Base-by-base conservation (phyloP, 2,797 vertebrate species). In the Bucorvus abyssinicus region DNA sequence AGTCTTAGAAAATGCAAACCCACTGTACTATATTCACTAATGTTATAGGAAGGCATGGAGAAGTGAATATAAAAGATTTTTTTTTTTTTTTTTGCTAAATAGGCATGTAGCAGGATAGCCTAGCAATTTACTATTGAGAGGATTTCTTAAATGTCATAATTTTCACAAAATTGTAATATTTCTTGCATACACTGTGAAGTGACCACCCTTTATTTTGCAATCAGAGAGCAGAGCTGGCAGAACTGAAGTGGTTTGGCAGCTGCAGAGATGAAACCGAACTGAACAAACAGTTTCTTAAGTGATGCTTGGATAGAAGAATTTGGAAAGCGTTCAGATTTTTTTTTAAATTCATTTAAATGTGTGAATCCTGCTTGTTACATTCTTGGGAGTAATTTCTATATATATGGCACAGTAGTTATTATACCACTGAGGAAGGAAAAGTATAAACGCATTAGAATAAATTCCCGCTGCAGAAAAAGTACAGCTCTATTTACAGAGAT, bases 271-370 rank as follows among this genome's bases (percentile, higher is more conserved):
- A 98, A 98, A 97, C 97, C 97, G 97, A 98, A 98, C 97, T 97
- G 98, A 98, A 98, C 97, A 98, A 98, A 98, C 97, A 98, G 98
- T 98, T 98, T 98, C 97, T 97, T 98, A 98, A 98, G 97, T 97
- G 98, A 98, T 97, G 97, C 97, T 97, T 98, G 97, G 97, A 98
- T 96, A 96, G 97, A 94, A 98, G 94, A 97, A 97, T 96, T 98
- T 98, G 98, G 98, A 98, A 95, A 97, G 61, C 94, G 94, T 98
- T 98, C 98, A 98, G 97, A 59, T 96, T 98, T 94, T 91, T 97
- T 95, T 67, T 87, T 70, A 40, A 97, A 97, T 97, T 97, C 97
- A 98, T 98, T 98, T 98, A 97, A 98, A 98, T 98, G 98, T 98
- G 97, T 97, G 98, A 98, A 98, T 98, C 95, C 97, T 97, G 97